Base-by-base conservation (phyloP, 37 sponge, comb jelly and placozoan genomes). In the Diacarnus erythraeanus region DNA sequence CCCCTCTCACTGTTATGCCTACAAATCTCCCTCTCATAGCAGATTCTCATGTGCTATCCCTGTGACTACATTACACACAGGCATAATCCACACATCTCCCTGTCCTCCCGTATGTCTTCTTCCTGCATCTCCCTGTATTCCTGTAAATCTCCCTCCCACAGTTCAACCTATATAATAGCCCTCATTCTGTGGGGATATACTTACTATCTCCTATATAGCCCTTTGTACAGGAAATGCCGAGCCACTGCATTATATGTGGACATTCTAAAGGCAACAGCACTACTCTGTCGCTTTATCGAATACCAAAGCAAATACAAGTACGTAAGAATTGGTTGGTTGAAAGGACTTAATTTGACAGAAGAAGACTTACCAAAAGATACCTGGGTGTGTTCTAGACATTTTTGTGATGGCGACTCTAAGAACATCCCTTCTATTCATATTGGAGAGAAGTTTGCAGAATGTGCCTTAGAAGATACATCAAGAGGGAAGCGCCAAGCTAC, bases 371-470 rank as follows among this genome's bases (percentile, higher is more conserved):
- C 26, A 29, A 30, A n/a, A n/a, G 70, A 69, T 31, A 35, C 70
- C 34, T 39, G 70, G 10, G 70, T 69, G 22, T 69, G 33, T 20
- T 37, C 38, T 9, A 30, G 6, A 8, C 70, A 69, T 36, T 69
- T 69, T 30, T 8, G 70, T 20, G 70, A 69, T 36, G 39, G 38
- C 5, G 34, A 69, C 39, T 18, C 70, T 21, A 12, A 30, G 34
- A 69, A 18, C 37, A 69, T 69, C 8, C 70, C 70, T 30, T 69
- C 70, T 22, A 31, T 69, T 69, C 18, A 6, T 37, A 69, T 69
- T 69, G 70, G 70, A 4, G 3, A 26, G 39, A 69, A 69, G 38
- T 69, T 69, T 69, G 70, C 70, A 35, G 39, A 69, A 9, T 8
- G 4, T 4, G 38, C 70, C 10, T 36, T 20, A 36, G 34, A 8